Percentiles rank a stretch among this genome's conserved stretches.
Evolutionary conservation across 2,113 vertebrate genomes (phyloP).

Genomic region (Dipodomys spectabilis): DNA sequence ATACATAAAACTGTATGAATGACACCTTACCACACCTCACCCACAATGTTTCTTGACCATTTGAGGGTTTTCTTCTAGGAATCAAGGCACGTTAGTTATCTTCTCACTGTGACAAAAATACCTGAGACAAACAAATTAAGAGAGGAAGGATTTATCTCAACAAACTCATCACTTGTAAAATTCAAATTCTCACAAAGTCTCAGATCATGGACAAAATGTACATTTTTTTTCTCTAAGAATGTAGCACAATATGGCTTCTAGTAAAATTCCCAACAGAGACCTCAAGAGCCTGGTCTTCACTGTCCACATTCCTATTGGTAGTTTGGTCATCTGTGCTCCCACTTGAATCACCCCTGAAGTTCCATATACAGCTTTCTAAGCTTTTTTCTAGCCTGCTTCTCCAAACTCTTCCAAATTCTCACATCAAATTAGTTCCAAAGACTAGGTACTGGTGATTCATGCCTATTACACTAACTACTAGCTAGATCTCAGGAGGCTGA

Average conservation of each 20-base stretch:
- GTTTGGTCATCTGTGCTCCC: background rate
- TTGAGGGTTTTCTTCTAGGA: conserved; percentile 21
- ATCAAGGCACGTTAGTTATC: background rate
- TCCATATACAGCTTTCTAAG: background rate
- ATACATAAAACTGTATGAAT: background rate
- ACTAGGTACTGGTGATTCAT: too few relatives aligned
- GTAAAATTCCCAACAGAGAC: background rate
- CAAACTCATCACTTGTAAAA: background rate
- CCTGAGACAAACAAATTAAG: background rate
- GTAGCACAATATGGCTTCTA: background rate
- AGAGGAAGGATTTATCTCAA: too few relatives aligned
- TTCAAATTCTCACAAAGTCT: background rate
- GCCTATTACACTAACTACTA: too few relatives aligned
- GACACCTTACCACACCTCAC: background rate
- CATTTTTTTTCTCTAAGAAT: background rate
- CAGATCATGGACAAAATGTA: background rate
- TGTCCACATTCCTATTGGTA: background rate
- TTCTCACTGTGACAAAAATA: background rate
- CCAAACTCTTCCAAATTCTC: background rate
- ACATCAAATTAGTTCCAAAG: too few relatives aligned
- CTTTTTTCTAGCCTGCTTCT: background rate
- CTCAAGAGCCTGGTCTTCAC: background rate
- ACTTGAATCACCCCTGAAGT: background rate
- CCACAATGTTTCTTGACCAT: background rate
- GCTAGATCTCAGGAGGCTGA: too few relatives aligned